Percentiles rank a stretch among this genome's conserved stretches.
Evolutionary conservation across 1,140 invertebrate species (phyloP).

Genomic region (Sweltsa coloradensis): DNA sequence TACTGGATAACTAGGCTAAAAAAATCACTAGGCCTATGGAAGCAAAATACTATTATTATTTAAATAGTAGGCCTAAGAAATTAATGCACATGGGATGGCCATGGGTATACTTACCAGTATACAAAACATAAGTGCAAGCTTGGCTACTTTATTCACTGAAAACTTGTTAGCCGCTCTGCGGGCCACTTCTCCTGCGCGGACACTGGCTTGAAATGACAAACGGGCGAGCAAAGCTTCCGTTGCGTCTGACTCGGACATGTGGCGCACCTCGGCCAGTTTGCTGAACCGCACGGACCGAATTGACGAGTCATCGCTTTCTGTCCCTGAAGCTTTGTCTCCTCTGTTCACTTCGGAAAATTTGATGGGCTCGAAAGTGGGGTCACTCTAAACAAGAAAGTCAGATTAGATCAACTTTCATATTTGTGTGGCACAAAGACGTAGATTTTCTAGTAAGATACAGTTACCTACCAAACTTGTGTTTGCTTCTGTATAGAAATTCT

Average conservation of each 20-base stretch:
- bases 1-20: no score
- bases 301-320: slow-evolving; percentile 73
- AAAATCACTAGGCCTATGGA: no score
- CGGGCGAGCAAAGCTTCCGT: slow-evolving; percentile 71
- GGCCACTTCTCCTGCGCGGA: slow-evolving; percentile 56
- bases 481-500: slow-evolving; percentile 46
- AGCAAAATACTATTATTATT: no score
- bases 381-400: slow-evolving; percentile 44
- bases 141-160: slow-evolving; percentile 53
- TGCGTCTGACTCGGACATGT: slow-evolving; percentile 69
- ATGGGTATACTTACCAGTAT: slow-evolving; percentile 65
- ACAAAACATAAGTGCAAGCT: slow-evolving; percentile 64
- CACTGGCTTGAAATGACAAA: slow-evolving; percentile 68
- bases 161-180: slow-evolving; percentile 53
- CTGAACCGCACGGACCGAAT: slow-evolving; percentile 66
- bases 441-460: no score
- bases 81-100: not conserved
- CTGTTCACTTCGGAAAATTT: slow-evolving; percentile 57
- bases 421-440: no score
- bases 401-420: slow-evolving; percentile 2
- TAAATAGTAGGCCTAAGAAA: no score
- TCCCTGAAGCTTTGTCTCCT: slow-evolving; percentile 52
- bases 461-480: slow-evolving; percentile 40
- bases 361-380: slow-evolving; percentile 71
- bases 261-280: slow-evolving; percentile 68